Conservation (phyloP, 30 jellyfish, hydroid and myxozoan genomes). For the Hydractinia echinata region DNA sequence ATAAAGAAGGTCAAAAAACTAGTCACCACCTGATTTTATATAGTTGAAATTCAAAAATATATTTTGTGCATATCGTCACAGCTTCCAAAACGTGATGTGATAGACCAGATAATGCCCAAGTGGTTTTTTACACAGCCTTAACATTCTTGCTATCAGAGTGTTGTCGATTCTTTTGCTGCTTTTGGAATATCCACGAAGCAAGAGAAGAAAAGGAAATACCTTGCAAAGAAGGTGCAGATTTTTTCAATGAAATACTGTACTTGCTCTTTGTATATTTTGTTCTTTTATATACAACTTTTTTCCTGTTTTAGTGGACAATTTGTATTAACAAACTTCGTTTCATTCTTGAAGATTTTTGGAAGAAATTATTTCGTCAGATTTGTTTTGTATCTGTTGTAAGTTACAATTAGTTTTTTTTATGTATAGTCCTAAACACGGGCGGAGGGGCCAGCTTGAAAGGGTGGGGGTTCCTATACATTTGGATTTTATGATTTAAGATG, state of each 20-base stretch:
- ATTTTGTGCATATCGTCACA: too few species aligned
- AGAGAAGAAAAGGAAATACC: constrained; percentile 67
- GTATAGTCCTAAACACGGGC: too few species aligned
- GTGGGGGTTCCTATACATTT: too few species aligned
- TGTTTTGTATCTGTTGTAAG: constrained; percentile 81
- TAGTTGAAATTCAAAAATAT: too few species aligned
- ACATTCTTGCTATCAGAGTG: constrained; percentile 34
- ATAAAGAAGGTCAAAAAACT: too few species aligned
- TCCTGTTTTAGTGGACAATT: constrained; percentile 52
- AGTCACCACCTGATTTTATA: too few species aligned
- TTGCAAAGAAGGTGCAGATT: constrained; percentile 49
- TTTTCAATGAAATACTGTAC: not conserved
- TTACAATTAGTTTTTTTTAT: not conserved
- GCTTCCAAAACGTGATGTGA: too few species aligned
- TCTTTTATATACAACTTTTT: not conserved
- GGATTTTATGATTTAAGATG: too few species aligned
- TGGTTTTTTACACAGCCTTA: too few species aligned
- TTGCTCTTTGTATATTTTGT: not conserved
- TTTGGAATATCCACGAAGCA: constrained; percentile 88
- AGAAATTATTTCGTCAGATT: constrained; percentile 73
- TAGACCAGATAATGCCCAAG: too few species aligned
- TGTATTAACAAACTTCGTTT: constrained; percentile 41
- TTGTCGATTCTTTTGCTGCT: constrained; percentile 41
- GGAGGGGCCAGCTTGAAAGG: too few species aligned
- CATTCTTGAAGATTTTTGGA: constrained; percentile 71